Evolutionary conservation across 35 echinoderm and acorn worm genomes (phyloP).

Genomic region (Anneissia japonica): DNA sequence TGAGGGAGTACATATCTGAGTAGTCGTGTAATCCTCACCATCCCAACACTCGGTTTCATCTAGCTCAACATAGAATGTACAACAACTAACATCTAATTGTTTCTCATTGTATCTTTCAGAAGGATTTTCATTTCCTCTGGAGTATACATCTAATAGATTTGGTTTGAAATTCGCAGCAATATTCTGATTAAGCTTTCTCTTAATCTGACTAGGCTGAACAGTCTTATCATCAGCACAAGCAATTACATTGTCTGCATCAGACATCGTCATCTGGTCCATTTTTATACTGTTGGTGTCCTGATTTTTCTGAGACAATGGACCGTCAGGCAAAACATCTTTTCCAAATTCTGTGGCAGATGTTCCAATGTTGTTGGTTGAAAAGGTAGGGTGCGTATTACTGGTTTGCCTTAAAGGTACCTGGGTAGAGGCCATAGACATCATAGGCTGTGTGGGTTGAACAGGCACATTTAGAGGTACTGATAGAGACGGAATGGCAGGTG

Average conservation of each 20-base stretch:
- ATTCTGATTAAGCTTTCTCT: background rate
- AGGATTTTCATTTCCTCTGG: background rate
- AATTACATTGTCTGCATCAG: too few relatives aligned
- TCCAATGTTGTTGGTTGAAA: background rate
- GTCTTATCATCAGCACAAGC: background rate
- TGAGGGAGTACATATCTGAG: background rate
- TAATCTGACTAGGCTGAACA: background rate
- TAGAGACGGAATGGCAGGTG: background rate
- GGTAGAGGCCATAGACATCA: too few relatives aligned
- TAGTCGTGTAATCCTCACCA: background rate
- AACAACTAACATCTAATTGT: background rate
- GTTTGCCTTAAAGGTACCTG: too few relatives aligned
- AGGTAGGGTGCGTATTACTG: too few relatives aligned
- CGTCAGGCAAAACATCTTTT: too few relatives aligned
- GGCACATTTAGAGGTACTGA: background rate
- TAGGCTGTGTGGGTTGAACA: too few relatives aligned
- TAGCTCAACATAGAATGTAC: background rate
- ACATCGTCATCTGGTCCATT: too few relatives aligned
- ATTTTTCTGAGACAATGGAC: too few relatives aligned
- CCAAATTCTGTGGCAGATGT: too few relatives aligned
- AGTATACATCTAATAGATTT: background rate
- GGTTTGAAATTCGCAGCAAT: background rate
- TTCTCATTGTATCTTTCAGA: background rate
- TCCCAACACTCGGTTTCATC: background rate
- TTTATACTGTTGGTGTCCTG: too few relatives aligned